Base-by-base conservation (phyloP, 2,797 vertebrate genomes). In the Halcyon chelicuti region DNA sequence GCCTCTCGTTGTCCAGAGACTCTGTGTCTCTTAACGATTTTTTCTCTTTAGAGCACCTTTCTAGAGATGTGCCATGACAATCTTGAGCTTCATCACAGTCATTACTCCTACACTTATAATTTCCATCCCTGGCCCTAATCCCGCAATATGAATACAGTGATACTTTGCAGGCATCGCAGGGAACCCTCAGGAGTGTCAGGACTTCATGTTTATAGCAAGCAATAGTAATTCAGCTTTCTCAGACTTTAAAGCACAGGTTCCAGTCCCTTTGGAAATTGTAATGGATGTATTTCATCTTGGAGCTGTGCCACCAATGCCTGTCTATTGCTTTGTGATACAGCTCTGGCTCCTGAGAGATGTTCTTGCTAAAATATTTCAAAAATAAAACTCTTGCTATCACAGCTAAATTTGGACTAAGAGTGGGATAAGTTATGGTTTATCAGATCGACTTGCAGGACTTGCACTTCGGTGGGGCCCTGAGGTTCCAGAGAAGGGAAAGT, bases 291-390 rank as follows among this genome's bases (percentile, higher is more conserved):
- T 94, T 90, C 26, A 28, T 91, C 66, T 88, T 86, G 94, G 93
- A 94, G 51, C 66, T 74, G 51, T 84, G 91, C 94, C 89, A 93
- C 51, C 65, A 60, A 2, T 13, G 55, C 60, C 70, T 91, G 3
- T 91, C 82, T 88, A 10, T 86, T 92, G 76, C 82, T 70, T 75
- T 94, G 52, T 88, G 85, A 81, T 93, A 35, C 2, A 72, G 65
- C 47, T 78, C 91, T 90, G 70, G 91, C 61, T 95, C 76, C 70
- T 73, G 71, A 84, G 91, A 82, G 76, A 73, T 75, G 42, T 18
- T 90, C 76, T 78, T 51, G 42, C 42, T 88, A 79, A 94, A 91
- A 70, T 86, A 83, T 57, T 95, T 95, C 73, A 82, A 84, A 86
- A 94, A n/a, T 52, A 88, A 62, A 89, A 57, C 54, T 78, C 29